phyloP scores from a whole-genome alignment of 2,113 vertebrate genomes.

The Dicerorhinus sumatrensis region DNA sequence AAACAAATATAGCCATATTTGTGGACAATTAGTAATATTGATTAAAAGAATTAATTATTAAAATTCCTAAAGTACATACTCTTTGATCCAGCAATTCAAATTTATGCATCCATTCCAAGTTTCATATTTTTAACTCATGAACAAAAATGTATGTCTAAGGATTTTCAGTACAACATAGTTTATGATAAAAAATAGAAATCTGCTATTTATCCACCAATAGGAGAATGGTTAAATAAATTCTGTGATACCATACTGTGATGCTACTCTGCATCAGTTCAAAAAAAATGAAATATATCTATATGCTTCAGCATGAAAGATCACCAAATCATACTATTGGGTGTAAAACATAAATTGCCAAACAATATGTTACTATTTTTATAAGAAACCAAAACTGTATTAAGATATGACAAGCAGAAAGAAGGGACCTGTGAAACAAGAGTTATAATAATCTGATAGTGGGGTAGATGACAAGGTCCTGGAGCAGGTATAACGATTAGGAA shows the following conservation, averaged over 20 bases:
- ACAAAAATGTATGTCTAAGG: neutral
- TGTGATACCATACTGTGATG: neutral
- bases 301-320: neutral
- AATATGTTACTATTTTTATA: neutral
- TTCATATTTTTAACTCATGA: neutral
- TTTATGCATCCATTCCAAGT: neutral
- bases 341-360: constrained; percentile 11
- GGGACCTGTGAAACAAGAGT: neutral
- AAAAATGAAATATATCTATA: neutral
- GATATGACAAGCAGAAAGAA: neutral
- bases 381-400: neutral
- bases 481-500: neutral
- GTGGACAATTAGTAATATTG: neutral
- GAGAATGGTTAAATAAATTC: neutral
- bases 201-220: neutral
- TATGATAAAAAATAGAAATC: neutral
- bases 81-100: neutral
- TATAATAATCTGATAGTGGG: neutral
- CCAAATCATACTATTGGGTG: neutral
- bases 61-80: neutral
- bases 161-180: neutral
- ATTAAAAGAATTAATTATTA: constrained; percentile 24
- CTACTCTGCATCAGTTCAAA: neutral
- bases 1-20: neutral
- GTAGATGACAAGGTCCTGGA: neutral